phyloP scores from a whole-genome alignment of 1,140 invertebrate genomes.

The Tyrophagus putrescentiae region DNA sequence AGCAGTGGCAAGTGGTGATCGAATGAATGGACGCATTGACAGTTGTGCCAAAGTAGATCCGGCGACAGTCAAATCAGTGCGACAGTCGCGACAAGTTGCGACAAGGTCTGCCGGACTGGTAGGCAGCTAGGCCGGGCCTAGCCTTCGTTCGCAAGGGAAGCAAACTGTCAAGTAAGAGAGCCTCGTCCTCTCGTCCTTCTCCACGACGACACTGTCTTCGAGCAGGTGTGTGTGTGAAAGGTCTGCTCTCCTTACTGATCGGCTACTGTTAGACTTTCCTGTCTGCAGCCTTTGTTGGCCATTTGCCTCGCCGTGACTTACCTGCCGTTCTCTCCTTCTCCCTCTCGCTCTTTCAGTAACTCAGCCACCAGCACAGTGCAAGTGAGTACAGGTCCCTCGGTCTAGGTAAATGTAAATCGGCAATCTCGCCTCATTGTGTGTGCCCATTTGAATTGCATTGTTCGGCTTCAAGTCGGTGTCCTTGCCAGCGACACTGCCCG shows the following conservation, averaged over 20 bases:
- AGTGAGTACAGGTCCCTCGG: no score
- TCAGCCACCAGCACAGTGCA: neutral
- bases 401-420: no score
- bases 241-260: neutral
- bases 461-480: no score
- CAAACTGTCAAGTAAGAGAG: no score
- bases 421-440: no score
- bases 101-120: neutral
- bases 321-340: neutral
- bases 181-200: no score
- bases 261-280: neutral
- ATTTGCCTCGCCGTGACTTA: neutral
- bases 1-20: no score
- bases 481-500: no score
- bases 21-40: neutral
- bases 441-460: no score
- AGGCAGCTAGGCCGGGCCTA: neutral
- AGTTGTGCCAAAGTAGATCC: neutral
- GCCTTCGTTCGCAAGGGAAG: no score
- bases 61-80: neutral
- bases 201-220: constrained; percentile 2
- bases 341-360: neutral
- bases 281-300: neutral
- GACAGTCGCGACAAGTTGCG: constrained; percentile 1
- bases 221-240: constrained; percentile 10